These are phyloP conservation scores for Cuculus canorus DNA, from an alignment of 2,797 vertebrate species.

Conservation along the genomic window DNA sequence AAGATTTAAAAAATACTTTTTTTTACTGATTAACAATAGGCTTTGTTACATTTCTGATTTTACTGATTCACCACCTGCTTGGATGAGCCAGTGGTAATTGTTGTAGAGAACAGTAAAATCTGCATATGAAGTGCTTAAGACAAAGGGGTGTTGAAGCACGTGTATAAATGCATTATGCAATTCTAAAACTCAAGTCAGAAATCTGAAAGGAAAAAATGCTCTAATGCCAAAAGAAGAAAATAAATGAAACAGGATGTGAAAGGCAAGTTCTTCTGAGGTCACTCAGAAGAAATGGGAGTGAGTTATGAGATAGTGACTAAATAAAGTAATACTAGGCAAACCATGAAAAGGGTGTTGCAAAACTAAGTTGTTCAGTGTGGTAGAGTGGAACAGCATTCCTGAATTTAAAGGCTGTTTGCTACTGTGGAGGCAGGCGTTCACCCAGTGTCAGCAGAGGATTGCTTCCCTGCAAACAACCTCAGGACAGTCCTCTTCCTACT, in stretches of 20 bases:
- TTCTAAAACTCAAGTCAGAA: not conserved
- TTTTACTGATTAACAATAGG: not conserved
- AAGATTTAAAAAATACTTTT: not conserved
- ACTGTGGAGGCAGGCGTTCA: not conserved
- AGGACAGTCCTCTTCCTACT: not conserved
- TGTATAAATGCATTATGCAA: not conserved
- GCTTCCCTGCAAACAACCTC: not conserved
- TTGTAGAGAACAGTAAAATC: not conserved
- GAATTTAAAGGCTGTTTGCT: not conserved
- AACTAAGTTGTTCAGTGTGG: not conserved
- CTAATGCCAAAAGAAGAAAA: not conserved
- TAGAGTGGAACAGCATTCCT: too few relatives aligned
- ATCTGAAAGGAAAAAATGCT: not conserved
- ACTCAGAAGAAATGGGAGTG: not conserved
- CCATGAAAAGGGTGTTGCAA: not conserved
- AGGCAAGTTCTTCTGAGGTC: not conserved
- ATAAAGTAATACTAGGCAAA: not conserved
- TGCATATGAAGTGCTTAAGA: not conserved
- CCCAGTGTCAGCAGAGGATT: accelerated
- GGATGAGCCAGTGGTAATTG: not conserved
- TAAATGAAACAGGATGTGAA: not conserved
- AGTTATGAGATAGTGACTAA: not conserved
- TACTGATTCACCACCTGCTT: not conserved
- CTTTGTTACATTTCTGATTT: not conserved
- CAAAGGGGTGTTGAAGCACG: not conserved